Conservation (phyloP, 2,113 vertebrate genomes). For the Gopherus flavomarginatus region DNA sequence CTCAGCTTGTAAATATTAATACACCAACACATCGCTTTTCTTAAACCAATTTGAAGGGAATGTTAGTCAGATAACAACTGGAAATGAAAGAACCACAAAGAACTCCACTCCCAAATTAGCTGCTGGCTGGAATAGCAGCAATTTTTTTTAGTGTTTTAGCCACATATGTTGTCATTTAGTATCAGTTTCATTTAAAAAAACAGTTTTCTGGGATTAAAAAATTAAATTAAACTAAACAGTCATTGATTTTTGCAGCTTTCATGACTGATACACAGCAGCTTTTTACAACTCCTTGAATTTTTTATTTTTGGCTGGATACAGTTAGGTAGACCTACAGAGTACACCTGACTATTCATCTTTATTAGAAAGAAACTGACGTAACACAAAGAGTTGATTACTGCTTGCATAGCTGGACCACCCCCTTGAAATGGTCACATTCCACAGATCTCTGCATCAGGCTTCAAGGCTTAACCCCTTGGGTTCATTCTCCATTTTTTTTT, state of each 20-base stretch:
- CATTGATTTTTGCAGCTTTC: not conserved
- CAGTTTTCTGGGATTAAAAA: no score
- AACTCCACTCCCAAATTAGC: not conserved
- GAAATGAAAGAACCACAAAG: not conserved
- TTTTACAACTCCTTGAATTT: not conserved
- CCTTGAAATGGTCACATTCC: not conserved
- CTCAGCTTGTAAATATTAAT: not conserved
- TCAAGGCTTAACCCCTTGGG: no score
- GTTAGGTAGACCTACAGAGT: not conserved
- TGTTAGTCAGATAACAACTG: not conserved
- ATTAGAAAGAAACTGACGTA: not conserved
- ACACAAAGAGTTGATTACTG: not conserved
- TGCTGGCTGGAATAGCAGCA: no score
- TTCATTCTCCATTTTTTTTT: no score
- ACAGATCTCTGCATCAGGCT: not conserved
- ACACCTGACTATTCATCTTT: not conserved
- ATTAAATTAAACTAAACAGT: no score
- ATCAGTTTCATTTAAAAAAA: not conserved
- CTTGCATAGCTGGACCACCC: not conserved
- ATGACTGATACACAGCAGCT: not conserved
- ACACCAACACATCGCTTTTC: not conserved
- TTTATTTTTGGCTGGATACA: not conserved
- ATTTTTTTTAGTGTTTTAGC: not conserved
- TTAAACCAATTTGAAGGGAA: not conserved
- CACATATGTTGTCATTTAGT: not conserved